Evolutionary conservation across 2,113 vertebrate species (phyloP).

Genomic region (Campylomormyrus tamandua): DNA sequence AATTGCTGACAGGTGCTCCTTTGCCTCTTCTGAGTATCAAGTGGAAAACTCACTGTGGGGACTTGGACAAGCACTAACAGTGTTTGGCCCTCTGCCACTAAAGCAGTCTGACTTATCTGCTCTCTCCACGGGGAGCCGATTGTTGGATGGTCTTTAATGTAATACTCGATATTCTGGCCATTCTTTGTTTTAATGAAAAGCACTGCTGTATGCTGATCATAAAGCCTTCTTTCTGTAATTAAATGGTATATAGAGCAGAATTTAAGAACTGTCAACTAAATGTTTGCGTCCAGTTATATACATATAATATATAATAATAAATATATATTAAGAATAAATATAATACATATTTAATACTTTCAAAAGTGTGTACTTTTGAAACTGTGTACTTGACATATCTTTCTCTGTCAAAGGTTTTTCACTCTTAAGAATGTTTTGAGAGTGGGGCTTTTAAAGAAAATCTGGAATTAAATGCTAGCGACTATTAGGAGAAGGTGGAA

Average conservation of each 20-base stretch:
- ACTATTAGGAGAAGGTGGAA: neutral
- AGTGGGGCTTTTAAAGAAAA: neutral
- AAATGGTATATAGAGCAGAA: neutral
- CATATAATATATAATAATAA: neutral
- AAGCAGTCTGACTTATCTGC: neutral
- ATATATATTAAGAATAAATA: no score
- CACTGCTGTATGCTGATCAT: neutral
- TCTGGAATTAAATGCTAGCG: neutral
- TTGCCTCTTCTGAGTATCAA: constrained; percentile 22
- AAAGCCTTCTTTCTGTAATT: neutral
- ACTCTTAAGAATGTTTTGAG: neutral
- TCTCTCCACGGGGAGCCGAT: neutral
- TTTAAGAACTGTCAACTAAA: neutral
- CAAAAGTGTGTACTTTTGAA: neutral
- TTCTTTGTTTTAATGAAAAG: neutral
- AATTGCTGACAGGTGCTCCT: constrained; percentile 46
- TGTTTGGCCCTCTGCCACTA: neutral
- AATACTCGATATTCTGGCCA: neutral
- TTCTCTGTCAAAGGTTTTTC: neutral
- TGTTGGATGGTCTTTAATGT: neutral
- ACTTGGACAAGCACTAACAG: neutral
- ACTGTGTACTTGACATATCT: neutral
- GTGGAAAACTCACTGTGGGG: constrained; percentile 17
- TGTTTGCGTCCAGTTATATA: neutral
- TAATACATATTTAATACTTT: neutral